These are phyloP conservation scores for Sciurus vulgaris DNA, from an alignment of 2,797 vertebrate genomes.

Conservation along the genomic window DNA sequence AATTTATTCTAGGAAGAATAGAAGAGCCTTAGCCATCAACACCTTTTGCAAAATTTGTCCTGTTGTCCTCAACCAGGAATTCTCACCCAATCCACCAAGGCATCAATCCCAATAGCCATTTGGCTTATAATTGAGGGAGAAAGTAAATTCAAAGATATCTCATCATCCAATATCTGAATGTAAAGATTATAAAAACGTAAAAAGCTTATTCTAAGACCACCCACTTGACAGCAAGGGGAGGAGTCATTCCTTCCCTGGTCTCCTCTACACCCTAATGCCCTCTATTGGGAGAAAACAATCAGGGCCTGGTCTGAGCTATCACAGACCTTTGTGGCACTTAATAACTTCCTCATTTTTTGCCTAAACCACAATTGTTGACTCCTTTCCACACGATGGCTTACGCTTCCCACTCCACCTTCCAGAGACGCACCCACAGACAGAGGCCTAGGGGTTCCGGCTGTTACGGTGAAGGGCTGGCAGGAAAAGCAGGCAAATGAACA, in stretches of 20 bases:
- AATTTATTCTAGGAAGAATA: neutral
- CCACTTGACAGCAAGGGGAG: neutral
- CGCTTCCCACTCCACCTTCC: neutral
- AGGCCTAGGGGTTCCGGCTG: neutral
- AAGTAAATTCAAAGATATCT: neutral
- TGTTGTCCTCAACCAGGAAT: neutral
- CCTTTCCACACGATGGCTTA: neutral
- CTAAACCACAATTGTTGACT: conserved; percentile 31
- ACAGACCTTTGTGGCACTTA: neutral
- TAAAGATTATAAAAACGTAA: neutral
- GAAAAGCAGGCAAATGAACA: neutral
- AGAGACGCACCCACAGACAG: neutral
- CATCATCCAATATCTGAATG: neutral
- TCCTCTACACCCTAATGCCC: rapidly evolving
- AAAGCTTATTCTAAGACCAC: neutral
- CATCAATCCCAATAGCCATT: neutral
- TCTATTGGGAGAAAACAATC: neutral
- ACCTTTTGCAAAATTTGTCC: neutral
- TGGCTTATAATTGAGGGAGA: neutral
- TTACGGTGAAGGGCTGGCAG: neutral
- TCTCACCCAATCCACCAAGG: neutral
- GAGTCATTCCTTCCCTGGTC: neutral
- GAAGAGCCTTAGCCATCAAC: neutral
- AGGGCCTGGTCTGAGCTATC: neutral
- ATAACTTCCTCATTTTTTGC: conserved; percentile 38